These are phyloP conservation scores for Chlamydotis undulata DNA, from an alignment of 2,113 vertebrate genomes.

Conservation along the genomic window DNA sequence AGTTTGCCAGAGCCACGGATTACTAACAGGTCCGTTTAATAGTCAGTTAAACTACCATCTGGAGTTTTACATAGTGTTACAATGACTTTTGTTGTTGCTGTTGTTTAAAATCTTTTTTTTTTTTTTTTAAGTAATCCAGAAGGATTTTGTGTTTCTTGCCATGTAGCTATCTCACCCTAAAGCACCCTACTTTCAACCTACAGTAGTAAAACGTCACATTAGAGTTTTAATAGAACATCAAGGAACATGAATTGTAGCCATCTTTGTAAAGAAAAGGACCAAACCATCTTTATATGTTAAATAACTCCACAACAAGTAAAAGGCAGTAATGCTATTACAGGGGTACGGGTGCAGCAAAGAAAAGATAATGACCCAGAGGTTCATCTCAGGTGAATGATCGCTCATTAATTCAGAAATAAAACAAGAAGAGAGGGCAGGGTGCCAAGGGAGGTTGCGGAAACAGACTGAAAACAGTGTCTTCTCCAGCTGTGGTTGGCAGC, in stretches of 20 bases:
- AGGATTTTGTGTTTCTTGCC: slow-evolving; percentile 37
- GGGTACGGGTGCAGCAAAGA: not conserved
- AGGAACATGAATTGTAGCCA: slow-evolving; percentile 65
- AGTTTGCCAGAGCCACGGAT: slow-evolving; percentile 45
- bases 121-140: slow-evolving; percentile 57
- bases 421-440: not conserved
- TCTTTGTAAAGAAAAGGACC: slow-evolving; percentile 53
- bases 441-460: not conserved
- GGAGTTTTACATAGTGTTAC: slow-evolving; percentile 73
- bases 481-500: slow-evolving; percentile 14
- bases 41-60: slow-evolving; percentile 66
- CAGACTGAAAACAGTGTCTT: not conserved
- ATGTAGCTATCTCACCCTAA: slow-evolving; percentile 27
- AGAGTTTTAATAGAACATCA: slow-evolving; percentile 73
- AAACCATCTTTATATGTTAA: slow-evolving; percentile 59
- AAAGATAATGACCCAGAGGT: slow-evolving; percentile 28
- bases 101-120: slow-evolving; percentile 35
- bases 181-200: slow-evolving; percentile 64
- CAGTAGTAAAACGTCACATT: slow-evolving; percentile 65
- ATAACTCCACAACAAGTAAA: slow-evolving; percentile 47
- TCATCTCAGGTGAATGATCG: not conserved
- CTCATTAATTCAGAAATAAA: slow-evolving; percentile 31
- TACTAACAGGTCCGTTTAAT: slow-evolving; percentile 79
- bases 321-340: slow-evolving; percentile 48
- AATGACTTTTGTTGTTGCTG: slow-evolving; percentile 28